phyloP scores from a whole-genome alignment of 2,797 vertebrate genomes.

The Arctocebus calabarensis region DNA sequence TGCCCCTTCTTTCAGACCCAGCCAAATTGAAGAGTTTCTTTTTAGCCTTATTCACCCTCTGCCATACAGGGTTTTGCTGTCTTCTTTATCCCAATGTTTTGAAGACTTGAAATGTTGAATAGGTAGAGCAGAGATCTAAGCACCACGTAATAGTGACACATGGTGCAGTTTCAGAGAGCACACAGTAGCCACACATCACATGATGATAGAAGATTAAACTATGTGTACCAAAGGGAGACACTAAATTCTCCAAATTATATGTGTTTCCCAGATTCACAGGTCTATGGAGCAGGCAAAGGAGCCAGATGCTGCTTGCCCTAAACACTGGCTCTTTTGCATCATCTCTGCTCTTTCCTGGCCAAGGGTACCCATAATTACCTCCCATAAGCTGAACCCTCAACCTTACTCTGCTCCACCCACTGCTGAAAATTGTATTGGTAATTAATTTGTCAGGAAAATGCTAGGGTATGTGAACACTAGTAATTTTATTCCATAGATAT shows the following conservation, averaged over 20 bases:
- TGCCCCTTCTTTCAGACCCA: not conserved
- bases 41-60: not conserved
- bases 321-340: conserved; percentile 62
- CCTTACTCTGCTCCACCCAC: conserved; percentile 68
- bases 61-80: not conserved
- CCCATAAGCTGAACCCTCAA: conserved; percentile 77
- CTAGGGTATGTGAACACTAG: conserved; percentile 83
- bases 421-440: conserved; percentile 80
- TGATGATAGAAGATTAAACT: conserved; percentile 19
- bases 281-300: conserved; percentile 58
- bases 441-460: conserved; percentile 88
- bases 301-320: conserved; percentile 62
- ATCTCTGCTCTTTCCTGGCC: conserved; percentile 70
- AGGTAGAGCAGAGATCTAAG: not conserved
- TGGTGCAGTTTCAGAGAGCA: not conserved
- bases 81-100: not conserved
- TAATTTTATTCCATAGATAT: conserved; percentile 87
- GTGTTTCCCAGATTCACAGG: not conserved
- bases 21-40: not conserved
- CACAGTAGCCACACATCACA: not conserved
- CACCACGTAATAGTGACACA: not conserved
- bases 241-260: conserved; percentile 34
- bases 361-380: conserved; percentile 84
- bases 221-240: not conserved
- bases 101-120: not conserved